Evolutionary conservation across 2,888 invertebrate species (phyloP), one percentile per base, ranked within the genome.

Genomic region (Idaea aversata): DNA sequence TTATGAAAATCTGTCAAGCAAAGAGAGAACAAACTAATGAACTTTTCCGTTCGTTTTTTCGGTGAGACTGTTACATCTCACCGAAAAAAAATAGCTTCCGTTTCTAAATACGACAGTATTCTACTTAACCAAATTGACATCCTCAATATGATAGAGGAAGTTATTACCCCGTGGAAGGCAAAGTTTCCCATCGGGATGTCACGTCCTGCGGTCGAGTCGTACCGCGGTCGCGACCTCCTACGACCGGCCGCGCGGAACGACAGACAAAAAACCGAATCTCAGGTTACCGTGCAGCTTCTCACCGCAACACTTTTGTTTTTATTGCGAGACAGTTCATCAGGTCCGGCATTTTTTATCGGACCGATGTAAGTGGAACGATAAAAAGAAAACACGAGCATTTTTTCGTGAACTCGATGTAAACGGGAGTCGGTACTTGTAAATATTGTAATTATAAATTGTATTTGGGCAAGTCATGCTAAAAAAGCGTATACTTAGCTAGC

Each of bases 261-360:
- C 72, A 65, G 70, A 70, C 77, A 82, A 83, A 82, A 83, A 83
- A 85, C 77, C 74, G 81, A 81, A 83, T 85, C 86, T 88, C 86
- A 76, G 81, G 86, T 88, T 88, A 88, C 88, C 79, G 75, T 72
- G 75, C 76, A 74, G 78, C 80, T 81, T 76, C 78, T 77, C 77
- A 76, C 75, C 75, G 72, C 73, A 72, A 73, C 68, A 68, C 71
- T 81, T 82, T 86, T 83, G 82, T 84, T 86, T 78, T 85, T 84
- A 82, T 84, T 82, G 78, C 68, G 75, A 81, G 79, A 85, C 79
- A 84, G 84, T 83, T 85, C 82, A 84, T 83, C 84, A 83, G 82
- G 79, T 80, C 79, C 64, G 65, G 71, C 67, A 69, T 74, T 71
- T 80, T 69, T 69, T 68, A 69, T 69, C 68, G 69, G 38, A 72